Evolutionary conservation across 2,113 vertebrate species (phyloP).

Genomic region (Chiloscyllium plagiosum): DNA sequence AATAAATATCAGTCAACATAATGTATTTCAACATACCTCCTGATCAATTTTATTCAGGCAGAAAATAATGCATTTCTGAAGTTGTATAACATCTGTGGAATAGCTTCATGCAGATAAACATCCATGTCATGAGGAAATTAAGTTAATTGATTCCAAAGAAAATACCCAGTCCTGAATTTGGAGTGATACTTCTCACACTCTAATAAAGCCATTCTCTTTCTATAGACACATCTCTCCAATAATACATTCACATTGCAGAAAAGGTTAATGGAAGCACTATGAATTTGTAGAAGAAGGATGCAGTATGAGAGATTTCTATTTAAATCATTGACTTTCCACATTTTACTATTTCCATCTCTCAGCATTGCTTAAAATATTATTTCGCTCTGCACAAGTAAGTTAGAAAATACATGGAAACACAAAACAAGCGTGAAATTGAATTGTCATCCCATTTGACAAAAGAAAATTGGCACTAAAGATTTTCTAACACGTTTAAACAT

Average conservation of each 20-base stretch:
- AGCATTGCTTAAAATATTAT: not conserved
- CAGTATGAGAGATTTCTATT: not conserved
- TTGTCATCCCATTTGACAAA: not conserved
- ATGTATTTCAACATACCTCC: not conserved
- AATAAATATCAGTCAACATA: no score
- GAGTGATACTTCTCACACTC: not conserved
- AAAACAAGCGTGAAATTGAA: slow-evolving; percentile 25
- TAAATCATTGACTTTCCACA: not conserved
- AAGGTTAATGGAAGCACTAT: not conserved
- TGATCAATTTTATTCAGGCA: not conserved
- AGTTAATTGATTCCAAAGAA: not conserved
- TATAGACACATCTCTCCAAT: not conserved
- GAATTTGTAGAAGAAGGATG: not conserved
- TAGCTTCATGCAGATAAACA: slow-evolving; percentile 8
- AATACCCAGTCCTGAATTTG: not conserved
- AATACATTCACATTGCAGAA: not conserved
- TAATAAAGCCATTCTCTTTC: not conserved
- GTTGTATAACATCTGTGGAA: not conserved
- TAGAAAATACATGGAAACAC: not conserved
- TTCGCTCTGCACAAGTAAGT: not conserved
- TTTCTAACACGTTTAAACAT: not conserved
- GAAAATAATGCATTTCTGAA: not conserved
- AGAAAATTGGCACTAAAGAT: not conserved
- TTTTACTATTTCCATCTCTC: not conserved
- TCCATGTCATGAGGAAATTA: not conserved